Conservation (phyloP, 1,140 invertebrate genomes). For the Caenorhabditis briggsae region DNA sequence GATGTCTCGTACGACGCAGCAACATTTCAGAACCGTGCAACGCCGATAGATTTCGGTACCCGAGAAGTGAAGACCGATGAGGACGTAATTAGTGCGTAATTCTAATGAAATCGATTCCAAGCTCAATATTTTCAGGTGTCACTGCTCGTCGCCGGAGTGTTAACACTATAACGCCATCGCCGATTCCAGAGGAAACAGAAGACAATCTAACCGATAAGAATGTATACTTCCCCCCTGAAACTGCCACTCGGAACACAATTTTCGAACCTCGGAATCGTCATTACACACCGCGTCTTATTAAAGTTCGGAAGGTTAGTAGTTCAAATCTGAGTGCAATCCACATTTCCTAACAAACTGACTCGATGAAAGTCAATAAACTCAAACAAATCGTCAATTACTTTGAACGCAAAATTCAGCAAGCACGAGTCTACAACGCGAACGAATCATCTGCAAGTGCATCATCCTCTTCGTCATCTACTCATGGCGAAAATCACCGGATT, state of each 20-base stretch:
- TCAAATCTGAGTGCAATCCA: not conserved
- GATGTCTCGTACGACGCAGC: constrained; percentile 20
- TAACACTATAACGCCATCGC: constrained; percentile 3
- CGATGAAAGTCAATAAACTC: constrained; percentile 10
- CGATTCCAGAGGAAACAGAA: constrained; percentile 35
- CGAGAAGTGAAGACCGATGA: constrained; percentile 29
- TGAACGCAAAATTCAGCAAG: constrained; percentile 19
- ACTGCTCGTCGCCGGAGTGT: not conserved
- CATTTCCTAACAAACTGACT: not conserved
- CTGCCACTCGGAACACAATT: not conserved
- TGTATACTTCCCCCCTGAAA: not conserved
- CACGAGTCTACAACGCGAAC: not conserved
- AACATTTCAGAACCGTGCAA: constrained; percentile 4
- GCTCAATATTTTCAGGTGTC: not conserved
- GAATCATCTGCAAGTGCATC: constrained; percentile 6
- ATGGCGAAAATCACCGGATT: not conserved
- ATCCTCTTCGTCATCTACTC: constrained; percentile 11
- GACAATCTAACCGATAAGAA: constrained; percentile 11
- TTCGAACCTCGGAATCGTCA: not conserved
- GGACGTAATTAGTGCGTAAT: constrained; percentile 2
- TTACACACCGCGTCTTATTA: not conserved
- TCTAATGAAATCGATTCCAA: no score
- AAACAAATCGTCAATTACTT: not conserved
- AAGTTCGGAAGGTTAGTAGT: not conserved
- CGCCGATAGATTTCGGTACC: constrained; percentile 19